phyloP scores from a whole-genome alignment of 2,797 vertebrate species.

The Centroberyx gerrardi region DNA sequence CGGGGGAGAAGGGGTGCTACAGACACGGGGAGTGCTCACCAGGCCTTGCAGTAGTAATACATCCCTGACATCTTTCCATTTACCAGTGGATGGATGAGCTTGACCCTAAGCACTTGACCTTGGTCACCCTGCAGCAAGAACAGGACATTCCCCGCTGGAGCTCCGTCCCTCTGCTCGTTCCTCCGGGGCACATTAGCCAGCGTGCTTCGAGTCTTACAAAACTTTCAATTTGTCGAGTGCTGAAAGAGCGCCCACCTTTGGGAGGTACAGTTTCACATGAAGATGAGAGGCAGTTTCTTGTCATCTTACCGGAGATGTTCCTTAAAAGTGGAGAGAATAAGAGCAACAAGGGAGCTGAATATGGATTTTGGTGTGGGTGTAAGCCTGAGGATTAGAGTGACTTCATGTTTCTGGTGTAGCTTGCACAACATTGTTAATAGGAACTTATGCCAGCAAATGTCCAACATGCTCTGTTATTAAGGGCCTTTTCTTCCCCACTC shows the following conservation, averaged over 20 bases:
- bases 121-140: constrained; percentile 50
- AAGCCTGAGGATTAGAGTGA: constrained; percentile 48
- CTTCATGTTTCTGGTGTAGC: constrained; percentile 58
- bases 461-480: constrained; percentile 68
- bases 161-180: constrained; percentile 27
- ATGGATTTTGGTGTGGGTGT: constrained; percentile 43
- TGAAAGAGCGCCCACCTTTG: constrained; percentile 54
- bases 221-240: constrained; percentile 28
- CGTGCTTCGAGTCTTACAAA: constrained; percentile 18
- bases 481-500: constrained; percentile 57
- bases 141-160: constrained; percentile 59
- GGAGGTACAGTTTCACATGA: constrained; percentile 30
- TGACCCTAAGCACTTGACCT: constrained; percentile 71
- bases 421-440: constrained; percentile 67
- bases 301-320: constrained; percentile 15
- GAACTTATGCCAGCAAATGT: constrained; percentile 56
- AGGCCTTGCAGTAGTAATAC: constrained; percentile 24
- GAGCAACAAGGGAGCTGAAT: constrained; percentile 35
- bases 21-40: constrained; percentile 13
- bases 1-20: background rate
- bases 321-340: constrained; percentile 39
- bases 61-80: constrained; percentile 55
- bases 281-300: constrained; percentile 33
- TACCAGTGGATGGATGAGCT: constrained; percentile 63
- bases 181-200: background rate